Conservation (phyloP, 2,113 vertebrate species). For the Calyptommatus sinebrachiatus region DNA sequence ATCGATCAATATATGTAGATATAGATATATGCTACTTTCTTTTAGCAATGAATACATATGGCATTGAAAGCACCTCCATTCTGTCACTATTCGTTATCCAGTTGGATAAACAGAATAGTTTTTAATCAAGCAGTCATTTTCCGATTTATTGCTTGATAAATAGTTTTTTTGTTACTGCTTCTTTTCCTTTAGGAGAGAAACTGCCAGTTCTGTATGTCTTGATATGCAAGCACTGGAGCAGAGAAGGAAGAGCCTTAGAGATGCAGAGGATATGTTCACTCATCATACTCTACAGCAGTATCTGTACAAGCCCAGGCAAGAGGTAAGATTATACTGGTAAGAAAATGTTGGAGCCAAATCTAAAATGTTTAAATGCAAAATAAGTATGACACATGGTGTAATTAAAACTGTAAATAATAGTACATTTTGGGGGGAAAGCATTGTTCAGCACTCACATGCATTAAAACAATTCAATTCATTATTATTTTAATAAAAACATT, state of each 20-base stretch:
- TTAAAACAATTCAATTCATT: too few relatives aligned
- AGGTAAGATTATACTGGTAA: constrained; percentile 70
- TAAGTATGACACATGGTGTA: neutral
- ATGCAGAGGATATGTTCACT: constrained; percentile 78
- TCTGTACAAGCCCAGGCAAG: constrained; percentile 89
- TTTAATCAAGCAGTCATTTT: too few relatives aligned
- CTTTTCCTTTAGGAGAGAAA: constrained; percentile 74
- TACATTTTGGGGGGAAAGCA: neutral
- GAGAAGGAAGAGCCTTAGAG: constrained; percentile 75
- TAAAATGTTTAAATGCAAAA: neutral
- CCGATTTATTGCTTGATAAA: too few relatives aligned
- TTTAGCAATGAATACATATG: too few relatives aligned
- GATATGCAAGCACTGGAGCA: constrained; percentile 87
- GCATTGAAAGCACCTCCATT: too few relatives aligned
- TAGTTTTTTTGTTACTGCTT: neutral
- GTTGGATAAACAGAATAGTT: too few relatives aligned
- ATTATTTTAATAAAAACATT: too few relatives aligned
- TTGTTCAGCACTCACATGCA: too few relatives aligned
- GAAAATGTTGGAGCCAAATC: neutral
- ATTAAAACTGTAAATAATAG: too few relatives aligned
- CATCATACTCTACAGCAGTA: constrained; percentile 93
- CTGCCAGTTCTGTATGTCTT: constrained; percentile 83
- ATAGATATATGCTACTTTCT: too few relatives aligned
- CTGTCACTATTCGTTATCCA: too few relatives aligned
- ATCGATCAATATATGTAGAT: too few relatives aligned